Evolutionary conservation across 2,888 invertebrate genomes (phyloP).

Genomic region (Hydropsyche betteni): DNA sequence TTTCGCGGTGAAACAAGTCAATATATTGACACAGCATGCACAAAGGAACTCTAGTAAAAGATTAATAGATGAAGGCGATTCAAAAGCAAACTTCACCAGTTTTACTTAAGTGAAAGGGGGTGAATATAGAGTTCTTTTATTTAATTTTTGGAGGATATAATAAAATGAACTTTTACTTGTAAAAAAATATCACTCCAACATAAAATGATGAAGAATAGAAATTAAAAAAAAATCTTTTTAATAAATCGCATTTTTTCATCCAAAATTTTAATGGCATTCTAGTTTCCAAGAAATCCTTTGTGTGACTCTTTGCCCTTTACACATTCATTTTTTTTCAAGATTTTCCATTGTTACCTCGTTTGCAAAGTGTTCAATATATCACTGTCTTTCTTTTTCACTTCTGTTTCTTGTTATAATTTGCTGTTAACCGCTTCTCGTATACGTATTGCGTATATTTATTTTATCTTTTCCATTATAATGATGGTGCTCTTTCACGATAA

Average conservation of each 20-base stretch:
- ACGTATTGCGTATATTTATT: neutral
- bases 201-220: neutral
- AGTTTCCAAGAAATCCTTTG: neutral
- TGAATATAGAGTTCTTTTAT: neutral
- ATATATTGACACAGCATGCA: conserved; percentile 18
- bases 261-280: neutral
- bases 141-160: neutral
- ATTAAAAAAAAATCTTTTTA: neutral
- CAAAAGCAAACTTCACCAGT: conserved; percentile 16
- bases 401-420: conserved; percentile 20
- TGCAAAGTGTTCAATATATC: conserved; percentile 32
- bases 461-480: no score
- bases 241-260: neutral
- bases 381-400: conserved; percentile 18
- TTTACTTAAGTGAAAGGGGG: neutral
- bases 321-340: conserved; percentile 12
- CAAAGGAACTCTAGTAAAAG: conserved; percentile 20
- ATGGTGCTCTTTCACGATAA: no score
- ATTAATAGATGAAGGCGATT: conserved; percentile 26
- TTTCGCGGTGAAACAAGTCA: conserved; percentile 20
- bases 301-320: conserved; percentile 10
- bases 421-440: neutral
- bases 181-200: no score
- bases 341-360: conserved; percentile 27
- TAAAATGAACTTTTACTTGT: no score